Base-by-base conservation (phyloP, 2,113 vertebrate genomes). In the Gavia stellata region DNA sequence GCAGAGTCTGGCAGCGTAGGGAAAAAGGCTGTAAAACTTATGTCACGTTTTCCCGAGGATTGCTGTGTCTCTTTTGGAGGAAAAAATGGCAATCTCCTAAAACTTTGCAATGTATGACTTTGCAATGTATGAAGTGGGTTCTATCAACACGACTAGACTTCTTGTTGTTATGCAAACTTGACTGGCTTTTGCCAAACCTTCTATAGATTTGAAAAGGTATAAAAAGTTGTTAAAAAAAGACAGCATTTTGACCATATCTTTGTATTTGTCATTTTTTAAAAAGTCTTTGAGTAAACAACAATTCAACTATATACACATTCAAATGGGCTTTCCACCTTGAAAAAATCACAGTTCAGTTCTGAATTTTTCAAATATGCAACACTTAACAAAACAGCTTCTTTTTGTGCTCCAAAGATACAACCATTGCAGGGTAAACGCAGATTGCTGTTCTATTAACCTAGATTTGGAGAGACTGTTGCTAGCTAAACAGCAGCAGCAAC, bases 381-480 rank as follows among this genome's bases (percentile, higher is more conserved):
- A 25, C 58, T 66, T 34, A 36, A 65, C 4, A 7, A 74, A 63
- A 19, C 75, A 84, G 80, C 50, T 81, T 14, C 55, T 62, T 10
- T 1, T 65, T 61, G 78, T 79, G 68, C 86, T 84, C n/a, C 88
- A 34, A 38, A 86, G 75, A n/a, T 13, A 38, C 59, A 56, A 23
- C 47, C 3, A 3, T 66, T 63, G 89, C 92, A 28, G 65, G 33
- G 42, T 38, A 50, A 81, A 62, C 0, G 40, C 83, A 71, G 77
- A n/a, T 6, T 34, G 88, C 91, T 90, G 91, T 81, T 89, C 97
- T 81, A 93, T 95, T 97, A 96, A 95, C 96, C 95, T 81, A 95
- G 36, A 97, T 96, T 62, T 91, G 91, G 19, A 63, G 66, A 87
- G 80, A 63, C n/a, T 84, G 85, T 31, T 74, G 52, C 38, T 62